Base-by-base conservation (phyloP, 2,797 vertebrate genomes). In the Syndactyla subalaris region DNA sequence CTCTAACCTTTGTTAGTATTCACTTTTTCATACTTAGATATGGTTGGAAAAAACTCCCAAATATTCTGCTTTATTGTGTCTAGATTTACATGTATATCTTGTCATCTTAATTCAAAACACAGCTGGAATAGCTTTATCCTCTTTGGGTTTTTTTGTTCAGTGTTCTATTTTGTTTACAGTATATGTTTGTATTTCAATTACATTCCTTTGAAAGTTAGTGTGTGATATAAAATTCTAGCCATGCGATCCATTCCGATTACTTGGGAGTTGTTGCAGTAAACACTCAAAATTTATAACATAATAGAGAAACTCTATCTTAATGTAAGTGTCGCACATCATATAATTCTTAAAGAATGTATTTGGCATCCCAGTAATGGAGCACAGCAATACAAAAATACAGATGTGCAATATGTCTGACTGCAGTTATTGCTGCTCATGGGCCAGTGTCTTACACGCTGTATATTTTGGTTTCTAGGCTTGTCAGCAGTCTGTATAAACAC, bases 401-500 rank as follows among this genome's bases (percentile, higher is more conserved):
- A 70, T 75, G 45, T 80, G 39, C 55, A 59, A 6, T 74, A 52
- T 49, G 61, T 71, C 72, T 91, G 89, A 81, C 65, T 89, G 80
- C 67, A 88, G 10, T 92, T 94, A 68, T 30, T 80, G 85, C 72
- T 59, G 34, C 80, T 94, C 82, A 58, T 10, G 4, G 73, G 74
- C 72, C 76, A 80, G 29, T 65, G 34, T 96, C 82, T 79, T 80
- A 38, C 2, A 14, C 49, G 6, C 70, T 66, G 34, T 79, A 73
- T 75, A 45, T 88, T 92, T 93, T 86, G 66, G 41, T 78, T 92
- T 89, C 78, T 85, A 17, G 54, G 54, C 78, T 91, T 89, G 81
- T 94, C 92, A 91, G 79, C 72, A 83, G 73, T 49, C 70, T 67
- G 29, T 68, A 57, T 62, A 78, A 94, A 78, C 66, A 73, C 73